phyloP scores from a whole-genome alignment of 2,113 vertebrate species.

The Anarrhichthys ocellatus region DNA sequence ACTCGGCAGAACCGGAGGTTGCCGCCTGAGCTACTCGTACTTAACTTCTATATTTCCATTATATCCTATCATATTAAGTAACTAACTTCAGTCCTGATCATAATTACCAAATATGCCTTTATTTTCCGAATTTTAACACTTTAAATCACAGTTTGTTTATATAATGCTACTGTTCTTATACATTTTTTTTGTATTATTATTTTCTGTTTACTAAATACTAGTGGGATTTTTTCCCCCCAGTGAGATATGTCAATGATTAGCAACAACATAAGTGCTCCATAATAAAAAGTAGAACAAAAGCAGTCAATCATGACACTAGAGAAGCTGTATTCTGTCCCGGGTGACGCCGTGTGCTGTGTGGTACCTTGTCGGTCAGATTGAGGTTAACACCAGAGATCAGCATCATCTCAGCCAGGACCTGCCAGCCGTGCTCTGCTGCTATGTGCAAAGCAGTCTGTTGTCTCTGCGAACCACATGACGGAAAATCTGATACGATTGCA shows the following conservation, averaged over 20 bases:
- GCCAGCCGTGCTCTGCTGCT: conserved; percentile 86
- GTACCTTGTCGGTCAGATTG: conserved; percentile 89
- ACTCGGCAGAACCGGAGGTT: too few relatives aligned
- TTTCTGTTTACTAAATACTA: too few relatives aligned
- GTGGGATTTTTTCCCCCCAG: too few relatives aligned
- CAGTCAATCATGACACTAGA: background rate
- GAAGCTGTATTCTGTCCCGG: too few relatives aligned
- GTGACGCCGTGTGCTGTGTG: background rate
- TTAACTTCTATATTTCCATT: background rate
- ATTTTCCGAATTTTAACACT: background rate
- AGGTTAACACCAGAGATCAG: conserved; percentile 88
- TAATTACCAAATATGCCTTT: background rate
- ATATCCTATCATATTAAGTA: background rate
- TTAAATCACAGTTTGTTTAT: background rate
- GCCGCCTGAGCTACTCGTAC: background rate
- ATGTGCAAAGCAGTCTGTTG: conserved; percentile 90
- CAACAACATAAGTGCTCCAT: too few relatives aligned
- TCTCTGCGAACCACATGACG: conserved; percentile 79
- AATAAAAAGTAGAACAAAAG: background rate
- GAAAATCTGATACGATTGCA: background rate
- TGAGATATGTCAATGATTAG: too few relatives aligned
- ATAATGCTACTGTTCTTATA: too few relatives aligned
- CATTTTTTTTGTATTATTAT: too few relatives aligned
- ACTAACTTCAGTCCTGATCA: background rate
- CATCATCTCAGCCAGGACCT: conserved; percentile 90